A percentile compares a stretch with the other conserved stretches of the same genome.
phyloP scores from a whole-genome alignment of 2,888 invertebrate species.

The Dyspetes luteomarginatus region DNA sequence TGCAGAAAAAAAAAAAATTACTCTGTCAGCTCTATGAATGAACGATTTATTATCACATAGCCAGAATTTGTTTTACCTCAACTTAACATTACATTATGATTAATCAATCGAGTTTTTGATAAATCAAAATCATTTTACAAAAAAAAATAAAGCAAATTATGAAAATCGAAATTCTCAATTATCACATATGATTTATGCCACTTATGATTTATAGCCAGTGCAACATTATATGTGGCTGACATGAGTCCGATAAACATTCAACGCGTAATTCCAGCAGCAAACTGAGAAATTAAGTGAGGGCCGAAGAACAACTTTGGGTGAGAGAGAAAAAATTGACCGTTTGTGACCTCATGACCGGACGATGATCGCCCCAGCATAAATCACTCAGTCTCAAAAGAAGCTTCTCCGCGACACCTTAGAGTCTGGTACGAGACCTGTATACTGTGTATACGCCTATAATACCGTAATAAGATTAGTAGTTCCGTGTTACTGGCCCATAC shows the following conservation, averaged over 20 bases:
- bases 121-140: no score
- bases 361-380: conserved; percentile 47
- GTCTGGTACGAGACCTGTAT: conserved; percentile 13
- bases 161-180: no score
- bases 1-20: no score
- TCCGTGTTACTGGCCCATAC: conserved; percentile 70
- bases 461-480: conserved; percentile 18
- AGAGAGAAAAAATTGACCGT: conserved; percentile 59
- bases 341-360: conserved; percentile 62
- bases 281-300: conserved; percentile 24
- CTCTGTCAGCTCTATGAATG: no score
- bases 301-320: conserved; percentile 42
- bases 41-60: no score
- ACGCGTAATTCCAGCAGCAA: background rate
- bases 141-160: no score
- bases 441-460: conserved; percentile 14
- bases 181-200: no score
- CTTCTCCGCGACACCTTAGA: conserved; percentile 46
- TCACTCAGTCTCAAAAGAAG: conserved; percentile 42
- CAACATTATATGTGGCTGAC: no score
- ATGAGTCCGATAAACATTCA: background rate
- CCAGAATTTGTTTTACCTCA: no score
- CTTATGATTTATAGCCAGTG: no score
- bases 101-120: no score
- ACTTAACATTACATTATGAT: no score